Evolutionary conservation across 2,113 vertebrate species (phyloP).

Genomic region (Tachycineta bicolor): DNA sequence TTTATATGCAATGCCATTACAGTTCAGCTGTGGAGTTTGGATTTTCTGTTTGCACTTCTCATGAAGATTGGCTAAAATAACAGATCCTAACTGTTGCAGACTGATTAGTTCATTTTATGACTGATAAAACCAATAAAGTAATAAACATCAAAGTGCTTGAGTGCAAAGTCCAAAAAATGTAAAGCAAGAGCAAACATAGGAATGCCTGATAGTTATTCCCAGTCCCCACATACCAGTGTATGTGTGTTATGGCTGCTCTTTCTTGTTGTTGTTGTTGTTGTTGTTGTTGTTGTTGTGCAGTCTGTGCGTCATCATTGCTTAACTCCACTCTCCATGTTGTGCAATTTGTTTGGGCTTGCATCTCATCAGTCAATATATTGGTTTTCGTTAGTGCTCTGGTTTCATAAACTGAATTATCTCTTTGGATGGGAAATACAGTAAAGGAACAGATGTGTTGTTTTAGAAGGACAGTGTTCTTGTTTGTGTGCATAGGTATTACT

Average conservation of each 20-base stretch:
- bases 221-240: not conserved
- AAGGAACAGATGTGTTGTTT: not conserved
- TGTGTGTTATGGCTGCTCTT: not conserved
- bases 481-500: not conserved
- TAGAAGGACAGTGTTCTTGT: not conserved
- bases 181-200: not conserved
- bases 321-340: not conserved
- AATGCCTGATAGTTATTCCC: not conserved
- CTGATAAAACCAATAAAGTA: not conserved
- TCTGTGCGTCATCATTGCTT: not conserved
- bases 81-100: not conserved
- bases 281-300: not conserved
- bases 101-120: not conserved
- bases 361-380: constrained; percentile 36
- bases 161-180: not conserved
- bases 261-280: not conserved
- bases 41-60: constrained; percentile 7
- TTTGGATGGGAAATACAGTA: not conserved
- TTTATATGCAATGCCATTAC: not conserved
- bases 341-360: constrained; percentile 1
- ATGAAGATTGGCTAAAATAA: not conserved
- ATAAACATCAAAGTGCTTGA: constrained; percentile 6
- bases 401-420: constrained; percentile 1
- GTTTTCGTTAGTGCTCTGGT: not conserved
- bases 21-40: not conserved